Conservation (phyloP, 92 coral and sea anemone genomes). For the Meandrina meandrites region DNA sequence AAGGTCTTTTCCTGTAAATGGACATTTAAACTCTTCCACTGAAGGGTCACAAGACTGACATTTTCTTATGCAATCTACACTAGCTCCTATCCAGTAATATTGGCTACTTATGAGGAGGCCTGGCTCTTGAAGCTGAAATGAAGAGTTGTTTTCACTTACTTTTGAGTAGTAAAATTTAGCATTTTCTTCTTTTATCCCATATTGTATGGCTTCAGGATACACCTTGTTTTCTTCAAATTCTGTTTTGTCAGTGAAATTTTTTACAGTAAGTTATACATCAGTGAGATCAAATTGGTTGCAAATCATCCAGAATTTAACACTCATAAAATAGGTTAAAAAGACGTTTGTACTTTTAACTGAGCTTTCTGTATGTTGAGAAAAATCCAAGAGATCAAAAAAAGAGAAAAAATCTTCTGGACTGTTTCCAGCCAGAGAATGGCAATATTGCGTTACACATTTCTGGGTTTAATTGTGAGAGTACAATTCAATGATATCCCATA, state of each 20-base stretch:
- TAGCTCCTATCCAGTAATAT: conserved; percentile 48
- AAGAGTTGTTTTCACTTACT: conserved; percentile 48
- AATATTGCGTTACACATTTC: too few species aligned
- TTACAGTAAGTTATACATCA: conserved; percentile 54
- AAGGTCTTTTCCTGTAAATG: conserved; percentile 37
- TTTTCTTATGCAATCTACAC: conserved; percentile 49
- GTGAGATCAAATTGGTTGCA: too few species aligned
- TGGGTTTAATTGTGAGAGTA: too few species aligned
- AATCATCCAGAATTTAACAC: too few species aligned
- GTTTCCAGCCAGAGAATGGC: too few species aligned
- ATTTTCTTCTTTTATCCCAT: conserved; percentile 68
- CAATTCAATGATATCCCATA: too few species aligned
- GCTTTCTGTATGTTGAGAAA: too few species aligned
- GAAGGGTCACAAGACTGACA: conserved; percentile 39
- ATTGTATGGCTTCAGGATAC: conserved; percentile 46
- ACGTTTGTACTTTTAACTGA: too few species aligned
- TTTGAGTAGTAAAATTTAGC: conserved; percentile 27
- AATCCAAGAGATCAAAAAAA: too few species aligned
- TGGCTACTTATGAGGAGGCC: conserved; percentile 63
- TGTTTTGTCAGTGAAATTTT: conserved; percentile 24
- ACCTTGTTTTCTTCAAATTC: conserved; percentile 26
- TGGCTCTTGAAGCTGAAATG: conserved; percentile 49
- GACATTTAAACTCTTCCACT: conserved; percentile 16
- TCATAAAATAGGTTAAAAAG: too few species aligned
- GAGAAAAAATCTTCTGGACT: too few species aligned